phyloP scores from a whole-genome alignment of 2,888 invertebrate genomes.

The Sarcophaga rosellei region DNA sequence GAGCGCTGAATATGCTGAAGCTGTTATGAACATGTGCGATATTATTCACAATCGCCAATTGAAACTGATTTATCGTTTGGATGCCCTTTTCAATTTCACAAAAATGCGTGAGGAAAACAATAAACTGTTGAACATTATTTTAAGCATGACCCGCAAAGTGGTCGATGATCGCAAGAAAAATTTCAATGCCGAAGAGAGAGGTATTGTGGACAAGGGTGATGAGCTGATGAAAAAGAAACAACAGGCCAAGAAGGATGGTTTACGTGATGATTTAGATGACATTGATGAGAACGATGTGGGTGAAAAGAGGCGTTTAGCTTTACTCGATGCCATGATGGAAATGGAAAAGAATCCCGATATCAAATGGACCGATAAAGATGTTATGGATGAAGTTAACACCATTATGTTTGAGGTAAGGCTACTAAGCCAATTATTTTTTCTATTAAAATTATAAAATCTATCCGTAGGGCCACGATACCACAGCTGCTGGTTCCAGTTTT shows the following conservation, averaged over 20 bases:
- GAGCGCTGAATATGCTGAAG: conserved; percentile 91
- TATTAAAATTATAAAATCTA: neutral
- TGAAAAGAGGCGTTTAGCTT: conserved; percentile 90
- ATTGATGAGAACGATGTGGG: conserved; percentile 91
- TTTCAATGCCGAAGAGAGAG: conserved; percentile 80
- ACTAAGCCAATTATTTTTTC: neutral
- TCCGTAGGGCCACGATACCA: conserved; percentile 89
- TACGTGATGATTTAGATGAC: conserved; percentile 90
- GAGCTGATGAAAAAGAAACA: conserved; percentile 70
- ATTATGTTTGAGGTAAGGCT: conserved; percentile 89
- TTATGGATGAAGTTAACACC: conserved; percentile 92
- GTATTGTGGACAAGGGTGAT: conserved; percentile 79
- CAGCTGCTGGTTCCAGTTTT: conserved; percentile 93
- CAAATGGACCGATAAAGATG: conserved; percentile 88
- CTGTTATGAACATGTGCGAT: conserved; percentile 93
- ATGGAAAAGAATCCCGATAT: conserved; percentile 88
- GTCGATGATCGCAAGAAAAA: conserved; percentile 84
- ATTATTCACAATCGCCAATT: conserved; percentile 90
- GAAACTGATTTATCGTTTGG: conserved; percentile 87
- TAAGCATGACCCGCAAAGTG: conserved; percentile 89
- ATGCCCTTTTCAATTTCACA: conserved; percentile 87
- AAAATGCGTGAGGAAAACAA: conserved; percentile 87
- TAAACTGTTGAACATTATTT: conserved; percentile 86
- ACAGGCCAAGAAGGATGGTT: conserved; percentile 81
- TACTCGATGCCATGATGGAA: conserved; percentile 94